Evolutionary conservation across 2,797 vertebrate genomes (phyloP), one percentile per base, ranked within the genome.

Genomic region (Scomberomorus guttatus): DNA sequence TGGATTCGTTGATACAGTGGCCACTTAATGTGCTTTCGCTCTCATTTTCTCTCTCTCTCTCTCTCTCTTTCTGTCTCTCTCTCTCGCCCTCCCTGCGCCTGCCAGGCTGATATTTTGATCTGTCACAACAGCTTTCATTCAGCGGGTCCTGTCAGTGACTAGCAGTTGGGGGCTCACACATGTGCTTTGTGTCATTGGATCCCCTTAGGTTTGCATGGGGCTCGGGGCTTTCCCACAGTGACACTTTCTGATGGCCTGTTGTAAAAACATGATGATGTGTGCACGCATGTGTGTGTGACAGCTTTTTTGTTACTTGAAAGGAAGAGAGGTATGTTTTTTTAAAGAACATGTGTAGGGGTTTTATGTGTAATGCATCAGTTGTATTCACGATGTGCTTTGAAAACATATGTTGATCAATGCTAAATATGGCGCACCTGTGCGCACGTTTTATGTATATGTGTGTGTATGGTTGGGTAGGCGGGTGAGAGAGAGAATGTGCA

Each of bases 41-140:
- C 46, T 77, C 58, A 20, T 13, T 50, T 18, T 50, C 46, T 50
- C 46, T 50, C 18, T 18, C 46, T 50, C 6, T 50, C 18, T 50
- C 46, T 50, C 5, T 50, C 46, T 18, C 17, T 77, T 50, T 25
- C 57, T 51, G 14, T 68, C 51, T 25, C 37, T 72, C 17, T 20
- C 61, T 68, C 66, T 44, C 48, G 44, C 34, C 11, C 34, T 50
- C 32, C 56, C 82, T 58, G 20, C 15, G 25, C 77, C 77, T 84
- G 80, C 68, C 66, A 81, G 76, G 63, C 85, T 90, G 86, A 88
- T 89, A 85, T 89, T 91, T 88, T 84, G 87, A 90, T 92, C 75
- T 90, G 89, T 90, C 91, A 91, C 84, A 91, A 86, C 90, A 90
- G 82, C 78, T 88, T 90, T 79, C 76, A 81, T 88, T 87, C 91